Conservation (phyloP, 2,113 vertebrate species). For the Otolemur garnettii region DNA sequence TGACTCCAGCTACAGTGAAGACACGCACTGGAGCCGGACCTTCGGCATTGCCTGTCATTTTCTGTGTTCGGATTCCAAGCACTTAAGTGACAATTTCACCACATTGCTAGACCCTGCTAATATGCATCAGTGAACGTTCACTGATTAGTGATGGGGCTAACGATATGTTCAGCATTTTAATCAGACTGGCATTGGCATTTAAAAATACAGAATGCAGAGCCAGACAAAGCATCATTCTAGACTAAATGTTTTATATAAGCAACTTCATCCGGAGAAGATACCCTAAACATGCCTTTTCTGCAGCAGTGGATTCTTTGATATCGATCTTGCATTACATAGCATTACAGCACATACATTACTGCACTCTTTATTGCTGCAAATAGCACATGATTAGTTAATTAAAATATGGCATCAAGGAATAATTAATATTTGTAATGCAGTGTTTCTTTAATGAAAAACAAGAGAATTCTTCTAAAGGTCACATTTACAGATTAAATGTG, state of each 20-base stretch:
- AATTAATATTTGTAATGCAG: conserved; percentile 67
- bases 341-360: conserved; percentile 62
- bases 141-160: conserved; percentile 80
- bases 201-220: conserved; percentile 75
- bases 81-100: conserved; percentile 80
- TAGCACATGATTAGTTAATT: conserved; percentile 79
- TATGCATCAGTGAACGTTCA: conserved; percentile 73
- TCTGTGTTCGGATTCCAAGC: conserved; percentile 64
- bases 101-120: conserved; percentile 75
- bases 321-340: conserved; percentile 42
- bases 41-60: conserved; percentile 77
- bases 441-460: conserved; percentile 80
- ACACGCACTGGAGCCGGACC: conserved; percentile 77
- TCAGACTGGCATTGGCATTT: conserved; percentile 75
- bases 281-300: conserved; percentile 61
- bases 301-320: conserved; percentile 66
- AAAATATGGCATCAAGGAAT: conserved; percentile 76
- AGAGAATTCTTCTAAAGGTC: conserved; percentile 77
- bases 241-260: conserved; percentile 65
- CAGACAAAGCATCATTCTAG: conserved; percentile 72
- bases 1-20: conserved; percentile 82
- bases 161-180: conserved; percentile 82
- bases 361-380: conserved; percentile 68
- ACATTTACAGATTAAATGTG: conserved; percentile 74
- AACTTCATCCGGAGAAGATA: conserved; percentile 57